Percentiles rank a stretch among this genome's conserved stretches.
Evolutionary conservation across 2,113 vertebrate genomes (phyloP).

Genomic region (Psophia crepitans): DNA sequence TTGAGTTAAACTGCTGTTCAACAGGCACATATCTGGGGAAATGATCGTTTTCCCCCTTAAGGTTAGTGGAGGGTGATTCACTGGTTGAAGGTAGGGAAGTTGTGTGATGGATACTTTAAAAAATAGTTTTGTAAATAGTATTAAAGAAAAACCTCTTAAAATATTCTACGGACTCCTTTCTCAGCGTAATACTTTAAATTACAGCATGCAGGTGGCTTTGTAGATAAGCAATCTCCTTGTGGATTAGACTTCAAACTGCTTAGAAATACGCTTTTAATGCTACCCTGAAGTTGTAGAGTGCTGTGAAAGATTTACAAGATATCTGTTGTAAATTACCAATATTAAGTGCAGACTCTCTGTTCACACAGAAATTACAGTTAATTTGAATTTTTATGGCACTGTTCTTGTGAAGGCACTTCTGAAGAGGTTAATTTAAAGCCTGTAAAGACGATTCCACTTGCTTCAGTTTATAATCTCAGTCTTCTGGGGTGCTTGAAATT

Average conservation of each 20-base stretch:
- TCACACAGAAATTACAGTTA: slow-evolving; percentile 49
- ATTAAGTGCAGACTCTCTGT: slow-evolving; percentile 41
- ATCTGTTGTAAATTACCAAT: slow-evolving; percentile 57
- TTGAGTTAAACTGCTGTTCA: background rate
- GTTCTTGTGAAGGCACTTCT: slow-evolving; percentile 33
- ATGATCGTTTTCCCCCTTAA: background rate
- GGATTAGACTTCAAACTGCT: slow-evolving; percentile 47
- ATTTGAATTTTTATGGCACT: slow-evolving; percentile 60
- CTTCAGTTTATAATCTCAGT: background rate
- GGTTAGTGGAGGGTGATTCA: background rate
- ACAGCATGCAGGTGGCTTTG: slow-evolving; percentile 51
- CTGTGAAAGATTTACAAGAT: slow-evolving; percentile 66
- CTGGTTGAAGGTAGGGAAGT: background rate
- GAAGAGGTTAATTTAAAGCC: slow-evolving; percentile 41
- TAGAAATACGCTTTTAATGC: slow-evolving; percentile 53
- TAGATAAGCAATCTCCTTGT: slow-evolving; percentile 58
- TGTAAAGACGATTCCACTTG: slow-evolving; percentile 31
- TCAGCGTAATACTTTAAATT: slow-evolving; percentile 29
- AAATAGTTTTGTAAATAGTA: background rate
- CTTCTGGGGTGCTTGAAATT: background rate
- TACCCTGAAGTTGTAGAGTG: slow-evolving; percentile 35
- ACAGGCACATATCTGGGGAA: background rate
- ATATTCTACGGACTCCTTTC: background rate
- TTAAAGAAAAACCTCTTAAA: slow-evolving; percentile 1
- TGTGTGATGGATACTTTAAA: background rate